Evolutionary conservation across 2,797 vertebrate genomes (phyloP).

Genomic region (Apogon talboti): DNA sequence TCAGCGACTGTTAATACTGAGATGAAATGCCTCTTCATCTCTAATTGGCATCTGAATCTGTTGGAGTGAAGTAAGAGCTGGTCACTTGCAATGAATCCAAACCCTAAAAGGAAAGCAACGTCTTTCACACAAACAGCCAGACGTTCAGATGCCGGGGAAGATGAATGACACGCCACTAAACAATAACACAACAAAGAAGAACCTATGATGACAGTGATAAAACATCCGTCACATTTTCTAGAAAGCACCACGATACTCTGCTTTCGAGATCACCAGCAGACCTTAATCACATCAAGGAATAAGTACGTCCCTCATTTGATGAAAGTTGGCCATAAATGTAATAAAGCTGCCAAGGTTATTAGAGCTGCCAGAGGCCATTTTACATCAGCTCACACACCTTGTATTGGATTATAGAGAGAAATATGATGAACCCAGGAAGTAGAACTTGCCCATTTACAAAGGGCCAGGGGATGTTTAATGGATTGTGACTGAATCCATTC

Average conservation of each 20-base stretch:
- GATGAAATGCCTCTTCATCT: constrained; percentile 40
- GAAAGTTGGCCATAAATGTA: constrained; percentile 76
- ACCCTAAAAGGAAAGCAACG: neutral
- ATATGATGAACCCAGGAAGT: constrained; percentile 68
- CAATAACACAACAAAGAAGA: constrained; percentile 9
- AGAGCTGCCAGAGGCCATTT: constrained; percentile 77
- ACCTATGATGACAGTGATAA: constrained; percentile 18
- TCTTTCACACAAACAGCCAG: constrained; percentile 5
- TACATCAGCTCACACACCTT: constrained; percentile 65
- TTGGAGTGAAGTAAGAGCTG: neutral
- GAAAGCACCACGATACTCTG: constrained; percentile 38
- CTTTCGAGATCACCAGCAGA: constrained; percentile 37
- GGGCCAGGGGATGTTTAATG: constrained; percentile 68
- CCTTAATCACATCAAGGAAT: constrained; percentile 73
- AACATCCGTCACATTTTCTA: constrained; percentile 32
- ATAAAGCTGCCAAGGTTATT: constrained; percentile 78
- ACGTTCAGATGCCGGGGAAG: constrained; percentile 6
- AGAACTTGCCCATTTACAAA: constrained; percentile 62
- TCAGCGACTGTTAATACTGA: constrained; percentile 30
- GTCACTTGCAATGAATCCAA: constrained; percentile 21
- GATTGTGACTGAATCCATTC: constrained; percentile 65
- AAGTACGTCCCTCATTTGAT: constrained; percentile 72
- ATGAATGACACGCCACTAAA: constrained; percentile 14
- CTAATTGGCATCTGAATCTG: constrained; percentile 33
- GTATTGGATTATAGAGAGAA: constrained; percentile 74